Conservation (phyloP, 1,140 invertebrate species). For the Stenopsyche tienmushanensis region DNA sequence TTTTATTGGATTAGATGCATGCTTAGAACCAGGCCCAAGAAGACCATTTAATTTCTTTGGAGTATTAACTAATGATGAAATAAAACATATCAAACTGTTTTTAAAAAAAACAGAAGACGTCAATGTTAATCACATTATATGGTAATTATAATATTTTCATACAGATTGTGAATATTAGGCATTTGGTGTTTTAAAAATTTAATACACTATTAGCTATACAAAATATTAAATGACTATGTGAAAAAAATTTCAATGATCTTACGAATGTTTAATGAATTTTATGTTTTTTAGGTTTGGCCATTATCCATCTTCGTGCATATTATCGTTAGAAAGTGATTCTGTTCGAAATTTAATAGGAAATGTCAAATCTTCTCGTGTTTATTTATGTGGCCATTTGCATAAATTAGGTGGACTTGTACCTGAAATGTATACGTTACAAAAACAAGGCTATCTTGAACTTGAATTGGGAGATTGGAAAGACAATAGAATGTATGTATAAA, state of each 20-base stretch:
- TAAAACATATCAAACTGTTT: conserved; percentile 56
- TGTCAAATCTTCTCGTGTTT: conserved; percentile 54
- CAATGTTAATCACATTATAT: conserved; percentile 66
- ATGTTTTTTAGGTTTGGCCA: conserved; percentile 73
- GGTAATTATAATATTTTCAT: conserved; percentile 16
- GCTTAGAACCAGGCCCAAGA: conserved; percentile 78
- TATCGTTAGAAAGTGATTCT: conserved; percentile 57
- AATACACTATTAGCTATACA: no score
- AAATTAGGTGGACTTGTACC: conserved; percentile 75
- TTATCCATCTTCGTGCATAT: conserved; percentile 88
- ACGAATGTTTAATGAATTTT: no score
- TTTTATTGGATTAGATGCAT: conserved; percentile 88
- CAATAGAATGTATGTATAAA: conserved; percentile 71
- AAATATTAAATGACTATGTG: no score
- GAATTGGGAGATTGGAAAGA: conserved; percentile 95
- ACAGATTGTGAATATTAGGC: not conserved
- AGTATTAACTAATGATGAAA: conserved; percentile 63
- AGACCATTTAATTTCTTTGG: conserved; percentile 94
- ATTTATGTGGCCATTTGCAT: conserved; percentile 93
- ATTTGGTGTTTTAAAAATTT: not conserved
- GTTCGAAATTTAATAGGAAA: conserved; percentile 60
- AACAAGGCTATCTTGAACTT: conserved; percentile 81
- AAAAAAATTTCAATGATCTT: no score
- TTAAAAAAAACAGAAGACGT: conserved; percentile 51
- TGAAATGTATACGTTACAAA: conserved; percentile 86